Evolutionary conservation across 2,888 invertebrate species (phyloP).

Genomic region (Plebejus melissa): DNA sequence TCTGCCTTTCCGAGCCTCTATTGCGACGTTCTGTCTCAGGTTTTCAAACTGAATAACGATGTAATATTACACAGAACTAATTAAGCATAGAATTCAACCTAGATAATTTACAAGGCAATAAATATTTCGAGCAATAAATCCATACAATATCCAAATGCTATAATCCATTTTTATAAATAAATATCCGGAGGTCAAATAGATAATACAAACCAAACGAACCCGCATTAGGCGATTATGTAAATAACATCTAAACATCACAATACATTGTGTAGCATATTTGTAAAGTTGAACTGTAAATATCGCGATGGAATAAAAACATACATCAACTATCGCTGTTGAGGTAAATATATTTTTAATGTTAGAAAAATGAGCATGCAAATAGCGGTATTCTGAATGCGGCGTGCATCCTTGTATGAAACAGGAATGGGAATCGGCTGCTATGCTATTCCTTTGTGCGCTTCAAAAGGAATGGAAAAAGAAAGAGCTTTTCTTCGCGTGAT

Average conservation of each 20-base stretch:
- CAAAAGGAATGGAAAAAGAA: conserved; percentile 27
- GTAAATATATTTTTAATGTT: conserved; percentile 1
- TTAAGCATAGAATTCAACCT: not conserved
- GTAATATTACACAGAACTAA: not conserved
- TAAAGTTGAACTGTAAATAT: not conserved
- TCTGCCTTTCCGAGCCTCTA: not conserved
- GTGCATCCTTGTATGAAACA: conserved; percentile 23
- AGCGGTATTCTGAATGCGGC: conserved; percentile 19
- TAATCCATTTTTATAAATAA: conserved; percentile 1
- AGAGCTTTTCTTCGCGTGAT: conserved; percentile 29
- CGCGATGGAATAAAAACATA: conserved; percentile 1
- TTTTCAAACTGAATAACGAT: not conserved
- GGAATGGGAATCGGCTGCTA: conserved; percentile 24
- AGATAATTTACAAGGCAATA: not conserved
- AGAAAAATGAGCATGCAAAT: conserved; percentile 13
- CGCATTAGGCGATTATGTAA: conserved; percentile 1
- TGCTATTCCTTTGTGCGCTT: conserved; percentile 20
- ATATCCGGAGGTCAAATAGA: not conserved
- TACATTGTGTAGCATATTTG: conserved; percentile 13
- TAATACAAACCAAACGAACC: not conserved
- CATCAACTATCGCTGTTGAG: not conserved
- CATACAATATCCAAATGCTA: not conserved
- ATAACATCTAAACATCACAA: not conserved
- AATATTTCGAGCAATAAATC: conserved; percentile 3
- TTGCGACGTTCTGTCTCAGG: not conserved